Percentiles rank a stretch among this genome's conserved stretches.
Conservation (phyloP, 1,140 invertebrate species). For the Paracyclopina nana region DNA sequence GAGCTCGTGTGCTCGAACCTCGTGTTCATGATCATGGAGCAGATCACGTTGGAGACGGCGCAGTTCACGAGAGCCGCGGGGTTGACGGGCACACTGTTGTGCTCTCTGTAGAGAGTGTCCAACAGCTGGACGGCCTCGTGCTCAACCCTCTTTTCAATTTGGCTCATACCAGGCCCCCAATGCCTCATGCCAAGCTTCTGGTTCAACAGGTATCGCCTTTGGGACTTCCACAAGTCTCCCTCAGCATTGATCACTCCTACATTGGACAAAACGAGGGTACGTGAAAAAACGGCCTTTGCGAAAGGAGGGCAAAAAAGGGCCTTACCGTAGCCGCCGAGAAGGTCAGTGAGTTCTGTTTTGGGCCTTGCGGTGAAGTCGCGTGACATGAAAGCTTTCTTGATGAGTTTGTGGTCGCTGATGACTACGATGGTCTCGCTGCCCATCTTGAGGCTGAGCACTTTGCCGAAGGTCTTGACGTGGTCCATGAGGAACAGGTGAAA, state of each 20-base stretch:
- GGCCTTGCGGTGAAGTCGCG: constrained; percentile 69
- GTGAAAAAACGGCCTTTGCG: constrained; percentile 20
- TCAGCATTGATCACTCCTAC: constrained; percentile 74
- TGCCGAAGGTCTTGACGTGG: constrained; percentile 50
- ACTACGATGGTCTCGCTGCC: constrained; percentile 62
- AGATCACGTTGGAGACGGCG: constrained; percentile 74
- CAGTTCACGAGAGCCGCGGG: constrained; percentile 48
- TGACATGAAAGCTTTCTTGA: constrained; percentile 56
- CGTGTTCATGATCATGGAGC: constrained; percentile 67
- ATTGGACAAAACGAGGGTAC: neutral
- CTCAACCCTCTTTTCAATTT: constrained; percentile 70
- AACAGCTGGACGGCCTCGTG: constrained; percentile 54
- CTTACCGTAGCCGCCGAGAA: constrained; percentile 74
- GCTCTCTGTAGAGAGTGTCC: constrained; percentile 33
- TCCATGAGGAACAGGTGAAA: constrained; percentile 53
- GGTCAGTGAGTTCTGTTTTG: constrained; percentile 54
- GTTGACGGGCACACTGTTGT: constrained; percentile 28
- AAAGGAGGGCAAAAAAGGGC: constrained; percentile 21
- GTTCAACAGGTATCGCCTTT: constrained; percentile 50
- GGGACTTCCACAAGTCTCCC: constrained; percentile 74
- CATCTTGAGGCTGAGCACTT: constrained; percentile 53
- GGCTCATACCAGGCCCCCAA: constrained; percentile 48
- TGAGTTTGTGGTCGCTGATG: constrained; percentile 57
- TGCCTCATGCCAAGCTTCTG: constrained; percentile 73
- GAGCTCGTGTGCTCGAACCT: constrained; percentile 53